These are phyloP conservation scores for Thaumatotibia leucotreta DNA, from an alignment of 1,140 invertebrate genomes.

Conservation along the genomic window DNA sequence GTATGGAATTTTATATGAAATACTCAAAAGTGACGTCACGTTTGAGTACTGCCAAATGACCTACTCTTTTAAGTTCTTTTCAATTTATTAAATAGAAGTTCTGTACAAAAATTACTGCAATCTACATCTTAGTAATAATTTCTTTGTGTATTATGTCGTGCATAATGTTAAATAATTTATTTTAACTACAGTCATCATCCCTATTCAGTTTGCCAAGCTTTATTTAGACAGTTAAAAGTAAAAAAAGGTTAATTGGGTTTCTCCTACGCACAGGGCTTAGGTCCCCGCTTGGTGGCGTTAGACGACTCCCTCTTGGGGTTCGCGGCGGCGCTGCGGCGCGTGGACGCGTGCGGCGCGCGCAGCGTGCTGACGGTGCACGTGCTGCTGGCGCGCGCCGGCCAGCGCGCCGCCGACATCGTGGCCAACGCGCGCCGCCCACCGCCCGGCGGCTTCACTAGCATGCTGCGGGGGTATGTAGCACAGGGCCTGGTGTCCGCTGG, in stretches of 20 bases:
- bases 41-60: too few species aligned
- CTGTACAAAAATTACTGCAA: too few species aligned
- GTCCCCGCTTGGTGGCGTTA: constrained; percentile 85
- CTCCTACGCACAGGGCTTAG: constrained; percentile 30
- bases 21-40: too few species aligned
- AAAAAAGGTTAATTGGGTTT: constrained; percentile 19
- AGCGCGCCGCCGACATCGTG: constrained; percentile 88
- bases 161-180: too few species aligned
- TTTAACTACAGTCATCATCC: too few species aligned
- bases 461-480: constrained; percentile 66
- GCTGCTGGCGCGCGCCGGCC: constrained; percentile 94
- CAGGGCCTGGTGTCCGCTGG: too few species aligned
- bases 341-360: constrained; percentile 89
- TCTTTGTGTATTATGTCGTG: too few species aligned
- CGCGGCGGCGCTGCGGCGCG: constrained; percentile 84
- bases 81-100: too few species aligned
- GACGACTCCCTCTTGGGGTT: constrained; percentile 86
- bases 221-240: constrained; percentile 19
- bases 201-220: too few species aligned
- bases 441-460: constrained; percentile 48
- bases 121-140: too few species aligned
- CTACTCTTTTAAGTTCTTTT: too few species aligned
- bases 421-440: constrained; percentile 78
- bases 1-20: too few species aligned
- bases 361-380: constrained; percentile 96